These are phyloP conservation scores for Automeris io DNA, from an alignment of 2,888 invertebrate species.

Conservation along the genomic window DNA sequence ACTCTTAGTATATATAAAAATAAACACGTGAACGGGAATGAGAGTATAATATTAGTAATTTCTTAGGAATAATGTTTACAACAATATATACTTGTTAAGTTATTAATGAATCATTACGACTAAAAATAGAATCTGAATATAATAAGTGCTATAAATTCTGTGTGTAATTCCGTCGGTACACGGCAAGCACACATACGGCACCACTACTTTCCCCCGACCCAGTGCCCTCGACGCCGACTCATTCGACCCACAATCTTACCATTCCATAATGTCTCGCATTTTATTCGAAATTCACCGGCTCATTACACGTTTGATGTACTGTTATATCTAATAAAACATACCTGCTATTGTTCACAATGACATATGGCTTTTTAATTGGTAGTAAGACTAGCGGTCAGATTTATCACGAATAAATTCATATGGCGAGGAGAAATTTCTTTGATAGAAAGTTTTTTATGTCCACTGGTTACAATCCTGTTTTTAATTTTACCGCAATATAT, in stretches of 20 bases:
- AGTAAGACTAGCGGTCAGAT: slow-evolving; percentile 12
- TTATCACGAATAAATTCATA: not conserved
- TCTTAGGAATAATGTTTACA: too few species aligned
- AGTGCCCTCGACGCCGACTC: slow-evolving; percentile 61
- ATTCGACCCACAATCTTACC: slow-evolving; percentile 63
- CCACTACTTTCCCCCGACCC: slow-evolving; percentile 74
- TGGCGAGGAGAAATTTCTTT: not conserved
- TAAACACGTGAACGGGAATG: too few species aligned
- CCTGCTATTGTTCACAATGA: slow-evolving; percentile 33
- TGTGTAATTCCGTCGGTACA: slow-evolving; percentile 53
- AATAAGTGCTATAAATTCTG: slow-evolving; percentile 8
- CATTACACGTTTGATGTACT: slow-evolving; percentile 52
- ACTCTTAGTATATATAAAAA: too few species aligned
- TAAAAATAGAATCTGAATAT: slow-evolving; percentile 1
- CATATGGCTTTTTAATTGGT: slow-evolving; percentile 25
- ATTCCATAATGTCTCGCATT: slow-evolving; percentile 66
- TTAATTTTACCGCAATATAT: too few species aligned
- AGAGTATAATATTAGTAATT: too few species aligned
- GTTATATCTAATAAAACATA: slow-evolving; percentile 45
- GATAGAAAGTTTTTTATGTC: not conserved
- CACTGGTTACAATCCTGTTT: too few species aligned
- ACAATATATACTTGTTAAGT: too few species aligned
- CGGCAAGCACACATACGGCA: slow-evolving; percentile 48
- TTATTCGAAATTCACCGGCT: slow-evolving; percentile 59
- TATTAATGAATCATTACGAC: too few species aligned